Base-by-base conservation (phyloP, 2,888 invertebrate genomes). In the Geotrupes spiniger region DNA sequence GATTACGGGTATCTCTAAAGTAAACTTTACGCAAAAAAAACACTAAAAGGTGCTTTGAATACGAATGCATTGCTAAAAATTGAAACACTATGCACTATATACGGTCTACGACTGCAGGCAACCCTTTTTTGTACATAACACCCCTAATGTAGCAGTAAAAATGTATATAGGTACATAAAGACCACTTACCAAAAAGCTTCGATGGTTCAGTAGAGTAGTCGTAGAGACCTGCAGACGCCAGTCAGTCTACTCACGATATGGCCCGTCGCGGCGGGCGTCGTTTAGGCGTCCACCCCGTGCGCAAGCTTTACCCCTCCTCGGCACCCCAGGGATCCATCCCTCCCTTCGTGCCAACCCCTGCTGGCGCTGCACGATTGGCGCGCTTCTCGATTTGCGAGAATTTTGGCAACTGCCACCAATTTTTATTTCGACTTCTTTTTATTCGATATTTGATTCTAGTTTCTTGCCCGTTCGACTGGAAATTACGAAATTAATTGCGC, bases 191-290 rank as follows among this genome's bases (percentile, higher is more conserved):
- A 61, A 59, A 55, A 53, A 56, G 56, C 53, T 53, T 57, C 60
- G 58, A 63, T 61, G 60, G 62, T 60, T 54, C 6, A 21, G 21
- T 21, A 21, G 21, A 21, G 21, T 21, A 21, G 21, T 21, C 21
- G 21, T 21, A 57, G 62, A 71, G 71, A 71, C 71, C 67, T 72
- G 71, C 66, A 68, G 74, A 72, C 74, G 74, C 74, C 74, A 71
- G 70, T 69, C 70, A 68, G 74, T 74, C 74, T 74, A 70, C 72
- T 69, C 71, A 71, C 73, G 70, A 71, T 74, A 77, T 78, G 74
- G 70, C 70, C 68, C 69, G 70, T 74, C 78, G 78, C 69, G 79
- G 77, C 80, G 78, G 77, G 76, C 77, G 77, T 76, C 82, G 81
- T 81, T 81, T 81, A 76, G 76, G 74, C 76, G 76, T 74, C 75